phyloP scores from a whole-genome alignment of 2,113 vertebrate species.

The Vombatus ursinus region DNA sequence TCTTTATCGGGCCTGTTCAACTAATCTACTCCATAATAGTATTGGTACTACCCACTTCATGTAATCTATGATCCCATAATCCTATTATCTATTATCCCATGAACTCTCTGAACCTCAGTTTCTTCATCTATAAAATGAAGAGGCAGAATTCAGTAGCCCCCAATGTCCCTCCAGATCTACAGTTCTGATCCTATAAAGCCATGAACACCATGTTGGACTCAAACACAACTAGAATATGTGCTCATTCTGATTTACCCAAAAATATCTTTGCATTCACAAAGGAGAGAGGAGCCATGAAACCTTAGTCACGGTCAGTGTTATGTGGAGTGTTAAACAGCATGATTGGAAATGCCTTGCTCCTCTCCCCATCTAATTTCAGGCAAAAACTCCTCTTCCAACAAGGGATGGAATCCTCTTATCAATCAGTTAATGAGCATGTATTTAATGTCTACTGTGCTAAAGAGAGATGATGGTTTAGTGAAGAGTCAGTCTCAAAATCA shows the following conservation, averaged over 20 bases:
- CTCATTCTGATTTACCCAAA: not conserved
- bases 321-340: not conserved
- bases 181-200: not conserved
- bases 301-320: not conserved
- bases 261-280: not conserved
- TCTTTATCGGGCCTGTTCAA: not conserved
- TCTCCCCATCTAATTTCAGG: not conserved
- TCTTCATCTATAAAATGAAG: not conserved
- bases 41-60: not conserved
- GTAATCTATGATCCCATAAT: not conserved
- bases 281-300: not conserved
- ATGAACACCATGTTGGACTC: not conserved
- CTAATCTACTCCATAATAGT: not conserved
- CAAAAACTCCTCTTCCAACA: not conserved
- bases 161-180: not conserved
- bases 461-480: not conserved
- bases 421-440: not conserved
- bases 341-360: not conserved
- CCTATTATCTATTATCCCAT: not conserved
- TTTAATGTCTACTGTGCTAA: not conserved
- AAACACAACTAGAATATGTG: not conserved
- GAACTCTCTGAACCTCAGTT: not conserved
- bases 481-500: not conserved
- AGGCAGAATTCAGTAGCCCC: not conserved
- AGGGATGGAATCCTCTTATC: not conserved